Conservation (phyloP, 2,888 invertebrate genomes). For the Trissoscelio sp. region DNA sequence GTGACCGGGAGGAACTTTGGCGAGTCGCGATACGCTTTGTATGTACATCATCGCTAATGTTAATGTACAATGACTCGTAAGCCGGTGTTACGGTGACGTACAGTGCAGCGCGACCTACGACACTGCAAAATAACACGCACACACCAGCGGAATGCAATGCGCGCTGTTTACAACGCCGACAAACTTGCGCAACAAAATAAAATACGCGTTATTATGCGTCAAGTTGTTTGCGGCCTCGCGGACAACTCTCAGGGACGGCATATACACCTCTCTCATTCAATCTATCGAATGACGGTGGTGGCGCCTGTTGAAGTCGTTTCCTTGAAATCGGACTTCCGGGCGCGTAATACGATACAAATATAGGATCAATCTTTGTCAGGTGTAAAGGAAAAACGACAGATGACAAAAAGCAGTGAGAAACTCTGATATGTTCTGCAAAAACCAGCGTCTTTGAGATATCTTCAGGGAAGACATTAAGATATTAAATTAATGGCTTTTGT, state of each 20-base stretch:
- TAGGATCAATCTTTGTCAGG: not conserved
- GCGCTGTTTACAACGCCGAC: slow-evolving; percentile 14
- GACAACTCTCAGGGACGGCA: slow-evolving; percentile 23
- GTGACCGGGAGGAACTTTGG: slow-evolving; percentile 8
- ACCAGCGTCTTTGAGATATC: no score
- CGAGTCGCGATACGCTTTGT: not conserved
- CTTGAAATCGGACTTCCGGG: slow-evolving; percentile 24
- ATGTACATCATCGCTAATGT: not conserved
- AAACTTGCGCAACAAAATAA: slow-evolving; percentile 39
- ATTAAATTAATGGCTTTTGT: no score
- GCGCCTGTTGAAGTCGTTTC: slow-evolving; percentile 10
- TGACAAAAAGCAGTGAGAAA: no score
- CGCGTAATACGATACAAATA: not conserved
- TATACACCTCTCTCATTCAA: slow-evolving; percentile 5
- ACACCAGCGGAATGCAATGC: slow-evolving; percentile 4
- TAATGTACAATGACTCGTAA: slow-evolving; percentile 5
- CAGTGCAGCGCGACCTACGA: slow-evolving; percentile 48
- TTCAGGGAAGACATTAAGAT: no score
- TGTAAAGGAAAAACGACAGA: not conserved
- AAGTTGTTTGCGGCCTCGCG: slow-evolving; percentile 40
- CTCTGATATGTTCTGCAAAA: no score
- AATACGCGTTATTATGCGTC: slow-evolving; percentile 28
- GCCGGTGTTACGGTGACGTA: slow-evolving; percentile 25
- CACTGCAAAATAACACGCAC: slow-evolving; percentile 38
- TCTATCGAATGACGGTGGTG: slow-evolving; percentile 11